Conservation (phyloP, 2,888 invertebrate species). For the Hypolimnas misippus region DNA sequence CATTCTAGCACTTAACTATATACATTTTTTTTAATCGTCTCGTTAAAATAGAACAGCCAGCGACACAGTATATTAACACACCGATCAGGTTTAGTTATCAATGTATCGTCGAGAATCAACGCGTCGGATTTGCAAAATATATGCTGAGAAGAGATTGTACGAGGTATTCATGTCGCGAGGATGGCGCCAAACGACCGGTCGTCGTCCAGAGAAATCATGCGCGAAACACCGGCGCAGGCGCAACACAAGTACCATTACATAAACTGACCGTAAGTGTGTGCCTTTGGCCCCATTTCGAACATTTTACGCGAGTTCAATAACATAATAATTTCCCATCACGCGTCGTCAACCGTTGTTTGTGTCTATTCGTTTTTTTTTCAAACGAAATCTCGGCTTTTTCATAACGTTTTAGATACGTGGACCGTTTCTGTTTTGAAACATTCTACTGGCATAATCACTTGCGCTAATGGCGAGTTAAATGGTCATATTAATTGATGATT, state of each 20-base stretch:
- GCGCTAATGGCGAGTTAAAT: constrained; percentile 8
- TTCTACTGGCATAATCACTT: constrained; percentile 3
- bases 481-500: constrained; percentile 11
- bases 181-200: constrained; percentile 40
- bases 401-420: neutral
- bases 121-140: constrained; percentile 36
- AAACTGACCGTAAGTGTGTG: constrained; percentile 42
- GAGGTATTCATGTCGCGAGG: constrained; percentile 38
- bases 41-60: neutral
- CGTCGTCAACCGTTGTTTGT: constrained; percentile 9
- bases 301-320: constrained; percentile 40
- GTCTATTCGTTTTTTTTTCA: neutral
- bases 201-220: constrained; percentile 27
- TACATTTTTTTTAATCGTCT: no score
- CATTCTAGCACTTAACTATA: no score
- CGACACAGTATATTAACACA: constrained; percentile 17
- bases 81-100: constrained; percentile 6
- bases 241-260: constrained; percentile 38
- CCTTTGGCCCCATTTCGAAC: constrained; percentile 45
- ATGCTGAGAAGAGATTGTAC: constrained; percentile 35
- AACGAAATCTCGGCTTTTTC: neutral
- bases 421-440: neutral
- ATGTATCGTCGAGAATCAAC: constrained; percentile 12
- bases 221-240: constrained; percentile 14
- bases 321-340: constrained; percentile 31